These are phyloP conservation scores for Entelurus aequoreus DNA, from an alignment of 2,113 vertebrate genomes.

Conservation along the genomic window DNA sequence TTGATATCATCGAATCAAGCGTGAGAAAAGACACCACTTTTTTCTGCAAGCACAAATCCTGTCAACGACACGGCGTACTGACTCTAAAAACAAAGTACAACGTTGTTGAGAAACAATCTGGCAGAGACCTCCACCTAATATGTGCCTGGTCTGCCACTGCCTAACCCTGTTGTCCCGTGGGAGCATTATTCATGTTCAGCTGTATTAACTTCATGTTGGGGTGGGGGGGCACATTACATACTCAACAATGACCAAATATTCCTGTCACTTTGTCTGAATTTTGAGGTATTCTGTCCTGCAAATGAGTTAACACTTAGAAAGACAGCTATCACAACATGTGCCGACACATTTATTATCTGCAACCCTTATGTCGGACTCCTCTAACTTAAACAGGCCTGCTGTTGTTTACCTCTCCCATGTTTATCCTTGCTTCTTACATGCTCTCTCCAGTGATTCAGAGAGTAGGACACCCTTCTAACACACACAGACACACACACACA, in stretches of 20 bases:
- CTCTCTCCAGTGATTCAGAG: slow-evolving; percentile 36
- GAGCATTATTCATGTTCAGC: slow-evolving; percentile 14
- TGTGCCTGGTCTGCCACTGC: neutral
- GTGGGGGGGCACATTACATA: neutral
- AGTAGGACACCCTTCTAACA: neutral
- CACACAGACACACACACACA: neutral
- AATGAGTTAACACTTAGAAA: slow-evolving; percentile 77
- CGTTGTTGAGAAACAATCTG: neutral
- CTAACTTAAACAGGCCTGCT: slow-evolving; percentile 72
- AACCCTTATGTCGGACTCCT: slow-evolving; percentile 59
- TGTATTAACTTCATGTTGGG: slow-evolving; percentile 39
- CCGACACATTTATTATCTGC: slow-evolving; percentile 66
- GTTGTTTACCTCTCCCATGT: slow-evolving; percentile 74
- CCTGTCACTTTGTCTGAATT: slow-evolving; percentile 71
- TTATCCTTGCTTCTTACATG: slow-evolving; percentile 63
- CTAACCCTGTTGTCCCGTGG: slow-evolving; percentile 2
- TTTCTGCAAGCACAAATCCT: neutral
- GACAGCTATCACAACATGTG: slow-evolving; percentile 81
- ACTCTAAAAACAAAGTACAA: neutral
- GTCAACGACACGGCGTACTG: neutral
- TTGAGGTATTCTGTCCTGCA: slow-evolving; percentile 69
- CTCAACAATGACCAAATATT: slow-evolving; percentile 36
- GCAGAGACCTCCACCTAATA: too few relatives aligned
- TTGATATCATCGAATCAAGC: too few relatives aligned
- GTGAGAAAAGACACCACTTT: slow-evolving; percentile 8